Conservation (phyloP, 1,140 invertebrate genomes). For the Archivesica marissinica region DNA sequence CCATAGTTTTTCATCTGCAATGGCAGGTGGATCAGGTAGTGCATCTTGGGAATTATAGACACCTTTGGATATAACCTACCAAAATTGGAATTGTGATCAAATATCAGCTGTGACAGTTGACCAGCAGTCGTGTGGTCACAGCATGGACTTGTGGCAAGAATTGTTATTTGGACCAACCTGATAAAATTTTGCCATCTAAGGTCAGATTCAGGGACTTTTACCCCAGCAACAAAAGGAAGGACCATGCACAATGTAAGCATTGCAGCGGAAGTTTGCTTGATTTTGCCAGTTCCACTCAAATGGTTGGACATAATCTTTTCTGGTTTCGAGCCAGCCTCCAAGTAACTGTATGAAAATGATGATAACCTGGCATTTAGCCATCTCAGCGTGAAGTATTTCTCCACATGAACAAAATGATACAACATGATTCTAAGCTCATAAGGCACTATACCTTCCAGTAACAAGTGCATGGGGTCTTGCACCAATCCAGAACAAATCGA, state of each 20-base stretch:
- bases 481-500: neutral
- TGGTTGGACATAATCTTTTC: neutral
- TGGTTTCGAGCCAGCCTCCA: conserved; percentile 3
- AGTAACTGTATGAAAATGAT: conserved; percentile 8
- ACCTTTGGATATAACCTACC: conserved; percentile 16
- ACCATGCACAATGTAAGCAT: conserved; percentile 5
- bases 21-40: conserved; percentile 25
- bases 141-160: neutral
- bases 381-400: neutral
- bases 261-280: neutral
- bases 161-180: neutral
- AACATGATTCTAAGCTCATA: neutral
- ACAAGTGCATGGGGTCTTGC: conserved; percentile 44
- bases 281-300: neutral
- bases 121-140: conserved; percentile 3
- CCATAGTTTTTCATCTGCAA: conserved; percentile 32
- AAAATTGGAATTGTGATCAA: neutral
- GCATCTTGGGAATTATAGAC: conserved; percentile 38
- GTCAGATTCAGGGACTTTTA: neutral
- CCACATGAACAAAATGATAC: neutral
- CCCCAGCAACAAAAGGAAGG: neutral
- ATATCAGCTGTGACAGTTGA: neutral
- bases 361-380: neutral
- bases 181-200: neutral
- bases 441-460: conserved; percentile 40